Conservation (phyloP, 2,888 invertebrate species). For the Aphidoletes aphidimyza region DNA sequence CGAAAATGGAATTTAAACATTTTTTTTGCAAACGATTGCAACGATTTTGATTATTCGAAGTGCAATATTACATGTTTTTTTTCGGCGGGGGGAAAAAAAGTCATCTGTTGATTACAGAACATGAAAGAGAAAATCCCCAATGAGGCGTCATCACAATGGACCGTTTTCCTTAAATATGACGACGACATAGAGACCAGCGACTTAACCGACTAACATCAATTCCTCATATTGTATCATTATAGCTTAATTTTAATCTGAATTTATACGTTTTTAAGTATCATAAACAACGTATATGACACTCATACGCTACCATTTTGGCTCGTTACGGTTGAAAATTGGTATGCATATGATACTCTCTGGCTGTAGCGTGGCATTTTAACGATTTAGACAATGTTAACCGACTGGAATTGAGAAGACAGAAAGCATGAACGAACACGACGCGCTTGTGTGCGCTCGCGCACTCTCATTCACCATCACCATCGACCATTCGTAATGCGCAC, state of each 20-base stretch:
- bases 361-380: constrained; percentile 21
- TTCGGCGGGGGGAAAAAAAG: neutral
- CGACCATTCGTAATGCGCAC: neutral
- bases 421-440: neutral
- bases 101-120: neutral
- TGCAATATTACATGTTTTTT: neutral
- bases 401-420: neutral
- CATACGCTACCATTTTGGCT: constrained; percentile 56
- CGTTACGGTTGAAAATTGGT: neutral
- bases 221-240: constrained; percentile 55
- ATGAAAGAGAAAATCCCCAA: neutral
- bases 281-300: constrained; percentile 58
- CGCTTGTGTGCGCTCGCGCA: no score
- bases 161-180: neutral
- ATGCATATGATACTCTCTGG: no score
- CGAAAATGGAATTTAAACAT: constrained; percentile 28
- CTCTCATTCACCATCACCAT: no score
- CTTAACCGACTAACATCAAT: constrained; percentile 51
- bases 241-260: constrained; percentile 59
- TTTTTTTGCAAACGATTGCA: neutral
- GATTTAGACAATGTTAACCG: neutral
- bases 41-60: neutral
- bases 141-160: constrained; percentile 13
- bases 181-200: neutral
- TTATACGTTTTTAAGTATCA: constrained; percentile 58